phyloP scores from a whole-genome alignment of 2,113 vertebrate genomes.

The Menidia beryllina region DNA sequence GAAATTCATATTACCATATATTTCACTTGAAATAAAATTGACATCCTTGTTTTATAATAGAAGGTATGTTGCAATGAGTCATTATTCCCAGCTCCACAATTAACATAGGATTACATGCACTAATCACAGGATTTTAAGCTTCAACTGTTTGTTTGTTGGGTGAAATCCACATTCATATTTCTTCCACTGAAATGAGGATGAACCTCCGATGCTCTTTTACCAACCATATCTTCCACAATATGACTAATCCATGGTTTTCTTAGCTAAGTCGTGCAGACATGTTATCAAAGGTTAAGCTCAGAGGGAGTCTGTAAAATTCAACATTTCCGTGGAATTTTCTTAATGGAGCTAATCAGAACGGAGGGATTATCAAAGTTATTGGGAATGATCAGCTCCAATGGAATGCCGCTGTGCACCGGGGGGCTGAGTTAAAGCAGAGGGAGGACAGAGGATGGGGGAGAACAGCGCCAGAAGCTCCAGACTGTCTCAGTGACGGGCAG shows the following conservation, averaged over 20 bases:
- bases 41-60: conserved; percentile 24
- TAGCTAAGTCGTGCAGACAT: conserved; percentile 38
- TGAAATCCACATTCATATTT: conserved; percentile 48
- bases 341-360: conserved; percentile 45
- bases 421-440: conserved; percentile 1
- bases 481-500: conserved; percentile 48
- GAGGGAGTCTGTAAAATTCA: conserved; percentile 47
- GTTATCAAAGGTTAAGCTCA: conserved; percentile 68
- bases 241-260: conserved; percentile 65
- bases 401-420: conserved; percentile 21
- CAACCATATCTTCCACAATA: conserved; percentile 57
- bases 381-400: conserved; percentile 34
- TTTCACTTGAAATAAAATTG: conserved; percentile 33
- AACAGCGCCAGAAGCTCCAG: conserved; percentile 10
- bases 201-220: conserved; percentile 57
- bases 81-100: conserved; percentile 48
- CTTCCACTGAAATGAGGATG: conserved; percentile 43
- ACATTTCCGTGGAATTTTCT: conserved; percentile 44
- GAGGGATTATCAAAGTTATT: conserved; percentile 54
- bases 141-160: conserved; percentile 25
- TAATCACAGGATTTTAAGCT: conserved; percentile 64
- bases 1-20: not conserved
- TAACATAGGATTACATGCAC: conserved; percentile 62
- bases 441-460: conserved; percentile 1
- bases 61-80: conserved; percentile 24